Conservation (phyloP, 2,113 vertebrate species). For the Petrocephalus zakoni region DNA sequence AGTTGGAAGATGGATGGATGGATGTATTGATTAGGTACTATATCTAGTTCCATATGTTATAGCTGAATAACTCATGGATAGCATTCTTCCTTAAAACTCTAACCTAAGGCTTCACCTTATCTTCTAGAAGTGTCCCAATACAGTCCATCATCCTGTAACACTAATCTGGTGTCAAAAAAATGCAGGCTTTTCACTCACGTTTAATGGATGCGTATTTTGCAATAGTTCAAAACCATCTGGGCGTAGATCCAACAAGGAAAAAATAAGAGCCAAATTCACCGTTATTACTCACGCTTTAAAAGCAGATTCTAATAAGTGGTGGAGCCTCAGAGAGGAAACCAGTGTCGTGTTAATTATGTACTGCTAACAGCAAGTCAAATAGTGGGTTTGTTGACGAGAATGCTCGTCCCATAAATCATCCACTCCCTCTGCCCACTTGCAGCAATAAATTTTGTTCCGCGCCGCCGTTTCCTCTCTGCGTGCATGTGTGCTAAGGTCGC, state of each 20-base stretch:
- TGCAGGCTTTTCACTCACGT: constrained; percentile 4
- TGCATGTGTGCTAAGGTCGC: background rate
- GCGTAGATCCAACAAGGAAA: background rate
- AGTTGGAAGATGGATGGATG: background rate
- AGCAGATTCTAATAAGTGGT: background rate
- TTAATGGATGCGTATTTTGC: constrained; percentile 2
- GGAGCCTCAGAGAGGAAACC: background rate
- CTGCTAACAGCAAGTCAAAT: constrained; percentile 8
- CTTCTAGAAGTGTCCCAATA: background rate
- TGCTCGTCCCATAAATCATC: background rate
- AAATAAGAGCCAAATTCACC: background rate
- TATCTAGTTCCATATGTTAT: background rate
- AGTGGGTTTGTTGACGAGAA: background rate
- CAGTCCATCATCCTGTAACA: background rate
- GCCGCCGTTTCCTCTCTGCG: background rate
- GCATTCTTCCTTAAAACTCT: background rate
- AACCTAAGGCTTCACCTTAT: background rate
- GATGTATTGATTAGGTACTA: background rate
- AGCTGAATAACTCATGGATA: background rate
- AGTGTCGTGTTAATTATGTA: background rate
- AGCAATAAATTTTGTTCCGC: background rate
- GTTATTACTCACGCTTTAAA: background rate
- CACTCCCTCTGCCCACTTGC: background rate
- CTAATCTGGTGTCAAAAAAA: background rate
- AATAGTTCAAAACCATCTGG: background rate